Evolutionary conservation across 2,113 vertebrate species (phyloP).

Genomic region (Ctenodactylus gundi): DNA sequence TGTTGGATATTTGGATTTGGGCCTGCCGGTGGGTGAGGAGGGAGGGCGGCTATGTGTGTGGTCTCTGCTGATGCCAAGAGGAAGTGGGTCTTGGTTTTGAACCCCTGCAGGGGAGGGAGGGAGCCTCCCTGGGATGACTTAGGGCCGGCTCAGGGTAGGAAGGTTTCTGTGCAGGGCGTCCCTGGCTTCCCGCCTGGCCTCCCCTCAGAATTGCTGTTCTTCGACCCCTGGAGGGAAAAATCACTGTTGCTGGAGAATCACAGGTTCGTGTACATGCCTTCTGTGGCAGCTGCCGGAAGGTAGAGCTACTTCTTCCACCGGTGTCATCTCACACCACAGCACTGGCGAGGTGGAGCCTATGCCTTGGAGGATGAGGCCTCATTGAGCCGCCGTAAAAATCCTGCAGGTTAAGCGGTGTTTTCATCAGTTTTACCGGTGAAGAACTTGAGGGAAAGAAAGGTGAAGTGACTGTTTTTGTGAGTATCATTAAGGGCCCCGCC

Average conservation of each 20-base stretch:
- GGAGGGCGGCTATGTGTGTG: not conserved
- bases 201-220: not conserved
- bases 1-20: not conserved
- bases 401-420: not conserved
- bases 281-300: not conserved
- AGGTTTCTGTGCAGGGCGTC: no score
- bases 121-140: no score
- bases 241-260: not conserved
- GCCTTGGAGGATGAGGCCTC: not conserved
- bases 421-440: constrained; percentile 3
- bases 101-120: not conserved
- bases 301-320: not conserved
- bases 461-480: constrained; percentile 44
- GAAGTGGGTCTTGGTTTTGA: constrained; percentile 9
- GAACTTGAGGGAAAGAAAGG: not conserved
- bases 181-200: not conserved
- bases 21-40: not conserved
- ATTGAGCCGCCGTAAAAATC: constrained; percentile 22
- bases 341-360: not conserved
- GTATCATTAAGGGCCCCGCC: not conserved
- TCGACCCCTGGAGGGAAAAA: not conserved
- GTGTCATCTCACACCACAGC: not conserved
- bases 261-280: not conserved
- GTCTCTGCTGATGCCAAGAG: constrained; percentile 18
- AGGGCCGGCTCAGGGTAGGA: not conserved